These are phyloP conservation scores for Venustoraphidia nigricollis DNA, from an alignment of 2,888 invertebrate genomes.

Conservation along the genomic window DNA sequence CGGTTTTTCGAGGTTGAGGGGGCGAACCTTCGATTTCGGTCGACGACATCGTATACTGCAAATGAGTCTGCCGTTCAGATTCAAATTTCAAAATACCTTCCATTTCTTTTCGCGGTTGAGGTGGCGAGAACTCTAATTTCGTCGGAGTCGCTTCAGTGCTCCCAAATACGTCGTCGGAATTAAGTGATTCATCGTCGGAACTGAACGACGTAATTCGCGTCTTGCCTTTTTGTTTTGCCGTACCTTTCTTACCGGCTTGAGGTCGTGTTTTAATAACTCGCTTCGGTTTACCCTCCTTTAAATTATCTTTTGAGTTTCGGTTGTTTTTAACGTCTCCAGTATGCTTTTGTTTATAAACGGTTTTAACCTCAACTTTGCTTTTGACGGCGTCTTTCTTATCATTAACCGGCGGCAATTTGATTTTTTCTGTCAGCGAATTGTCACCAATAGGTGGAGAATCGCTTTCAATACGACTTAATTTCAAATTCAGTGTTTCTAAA, in stretches of 20 bases:
- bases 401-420: conserved; percentile 8
- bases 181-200: conserved; percentile 60
- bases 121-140: conserved; percentile 57
- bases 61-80: conserved; percentile 50
- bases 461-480: conserved; percentile 60
- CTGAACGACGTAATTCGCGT: conserved; percentile 61
- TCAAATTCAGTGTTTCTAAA: conserved; percentile 52
- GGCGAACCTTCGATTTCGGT: conserved; percentile 66
- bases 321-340: conserved; percentile 26
- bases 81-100: conserved; percentile 58
- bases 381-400: conserved; percentile 14
- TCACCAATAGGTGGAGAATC: conserved; percentile 62
- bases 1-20: conserved; percentile 53
- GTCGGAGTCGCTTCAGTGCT: conserved; percentile 59
- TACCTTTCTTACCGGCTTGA: conserved; percentile 39
- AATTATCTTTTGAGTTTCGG: conserved; percentile 16
- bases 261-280: conserved; percentile 44
- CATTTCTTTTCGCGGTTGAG: conserved; percentile 59
- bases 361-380: conserved; percentile 13
- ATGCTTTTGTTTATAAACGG: conserved; percentile 12
- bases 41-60: conserved; percentile 47
- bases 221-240: conserved; percentile 48
- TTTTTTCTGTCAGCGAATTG: conserved; percentile 32
- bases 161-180: conserved; percentile 63
- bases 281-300: conserved; percentile 48